A percentile compares a stretch with the other conserved stretches of the same genome.
Evolutionary conservation across 2,113 vertebrate genomes (phyloP).

Genomic region (Dipodomys ordii): DNA sequence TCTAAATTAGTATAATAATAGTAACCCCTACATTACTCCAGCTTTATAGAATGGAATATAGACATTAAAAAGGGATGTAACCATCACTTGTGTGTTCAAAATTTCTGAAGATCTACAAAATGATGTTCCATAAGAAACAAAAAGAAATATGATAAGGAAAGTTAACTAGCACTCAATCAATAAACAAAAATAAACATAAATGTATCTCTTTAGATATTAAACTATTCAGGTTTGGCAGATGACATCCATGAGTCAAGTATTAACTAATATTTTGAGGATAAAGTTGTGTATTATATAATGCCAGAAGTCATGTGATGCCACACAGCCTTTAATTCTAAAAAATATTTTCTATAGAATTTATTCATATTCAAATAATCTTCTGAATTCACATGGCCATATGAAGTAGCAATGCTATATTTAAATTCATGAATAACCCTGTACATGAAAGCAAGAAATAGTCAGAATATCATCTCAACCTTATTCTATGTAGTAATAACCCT

Average conservation of each 20-base stretch:
- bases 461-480: background rate
- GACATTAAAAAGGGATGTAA: background rate
- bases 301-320: background rate
- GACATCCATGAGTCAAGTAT: no score
- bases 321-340: background rate
- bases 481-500: background rate
- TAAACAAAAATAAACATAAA: background rate
- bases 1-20: slow-evolving; percentile 14
- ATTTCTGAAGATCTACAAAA: background rate
- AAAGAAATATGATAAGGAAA: background rate
- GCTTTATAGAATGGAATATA: background rate
- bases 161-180: background rate
- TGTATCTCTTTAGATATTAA: no score
- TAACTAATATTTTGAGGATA: background rate
- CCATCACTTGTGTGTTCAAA: background rate
- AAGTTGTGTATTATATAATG: background rate
- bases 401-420: background rate
- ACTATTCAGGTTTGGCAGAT: no score
- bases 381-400: background rate
- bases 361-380: background rate
- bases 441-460: background rate
- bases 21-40: background rate
- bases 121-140: background rate
- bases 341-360: background rate
- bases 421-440: background rate